phyloP scores from a whole-genome alignment of 2,888 invertebrate genomes.

The Julus scandinavius region DNA sequence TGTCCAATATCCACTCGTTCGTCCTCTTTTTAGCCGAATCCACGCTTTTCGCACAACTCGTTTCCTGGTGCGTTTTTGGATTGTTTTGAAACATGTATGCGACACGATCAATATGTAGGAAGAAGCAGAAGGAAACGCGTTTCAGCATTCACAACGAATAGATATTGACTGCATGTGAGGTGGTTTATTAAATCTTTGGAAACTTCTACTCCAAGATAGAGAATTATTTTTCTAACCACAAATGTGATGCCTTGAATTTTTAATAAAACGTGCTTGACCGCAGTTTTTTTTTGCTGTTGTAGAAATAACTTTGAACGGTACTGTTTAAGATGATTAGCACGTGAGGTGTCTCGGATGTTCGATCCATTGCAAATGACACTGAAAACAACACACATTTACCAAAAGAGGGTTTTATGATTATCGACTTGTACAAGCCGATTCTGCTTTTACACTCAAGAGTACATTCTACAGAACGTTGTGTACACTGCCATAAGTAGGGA shows the following conservation, averaged over 20 bases:
- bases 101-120: conserved; percentile 24
- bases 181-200: conserved; percentile 11
- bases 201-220: not conserved
- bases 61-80: conserved; percentile 6
- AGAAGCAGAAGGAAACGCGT: not conserved
- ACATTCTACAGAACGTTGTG: no score
- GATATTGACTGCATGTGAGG: conserved; percentile 4
- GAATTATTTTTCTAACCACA: not conserved
- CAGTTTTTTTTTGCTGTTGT: no score
- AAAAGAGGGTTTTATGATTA: not conserved
- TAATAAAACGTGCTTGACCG: not conserved
- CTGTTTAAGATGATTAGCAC: not conserved
- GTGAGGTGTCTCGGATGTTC: not conserved
- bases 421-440: not conserved
- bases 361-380: not conserved
- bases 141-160: not conserved
- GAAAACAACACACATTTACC: not conserved
- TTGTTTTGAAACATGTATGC: conserved; percentile 2
- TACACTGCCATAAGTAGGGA: no score
- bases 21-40: not conserved
- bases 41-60: conserved; percentile 8
- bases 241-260: not conserved
- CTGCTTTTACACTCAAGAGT: no score
- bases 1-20: conserved; percentile 33
- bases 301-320: not conserved